Conservation (phyloP, 2,797 vertebrate genomes). For the Anomalospiza imberbis region DNA sequence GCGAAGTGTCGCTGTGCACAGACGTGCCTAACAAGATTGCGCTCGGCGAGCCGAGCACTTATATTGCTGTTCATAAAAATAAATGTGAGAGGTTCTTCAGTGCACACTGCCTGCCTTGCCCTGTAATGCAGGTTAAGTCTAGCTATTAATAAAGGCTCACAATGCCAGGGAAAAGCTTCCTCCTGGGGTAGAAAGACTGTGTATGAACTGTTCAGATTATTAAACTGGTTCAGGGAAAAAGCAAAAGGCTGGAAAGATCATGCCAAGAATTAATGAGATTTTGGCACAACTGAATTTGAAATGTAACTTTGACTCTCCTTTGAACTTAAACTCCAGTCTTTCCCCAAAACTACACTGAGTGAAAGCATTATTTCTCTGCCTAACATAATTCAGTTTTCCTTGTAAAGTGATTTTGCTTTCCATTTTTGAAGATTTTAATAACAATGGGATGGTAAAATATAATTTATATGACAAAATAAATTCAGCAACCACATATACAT, state of each 20-base stretch:
- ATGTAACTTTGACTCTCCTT: neutral
- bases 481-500: neutral
- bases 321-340: neutral
- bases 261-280: constrained; percentile 41
- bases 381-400: neutral
- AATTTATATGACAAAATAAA: neutral
- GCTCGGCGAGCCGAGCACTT: neutral
- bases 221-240: neutral
- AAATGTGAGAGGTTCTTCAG: neutral
- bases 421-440: neutral
- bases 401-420: neutral
- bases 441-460: neutral
- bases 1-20: neutral
- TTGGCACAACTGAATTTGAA: constrained; percentile 18
- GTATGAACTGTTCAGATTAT: neutral
- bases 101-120: neutral
- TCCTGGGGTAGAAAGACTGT: neutral
- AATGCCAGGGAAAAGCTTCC: neutral
- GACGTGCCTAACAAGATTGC: neutral
- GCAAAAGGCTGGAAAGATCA: neutral
- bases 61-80: neutral
- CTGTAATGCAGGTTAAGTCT: neutral
- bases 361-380: neutral
- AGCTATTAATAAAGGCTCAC: constrained; percentile 3
- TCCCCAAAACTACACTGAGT: neutral